Conservation (phyloP, 2,797 vertebrate genomes). For the Pachyuromys duprasi region DNA sequence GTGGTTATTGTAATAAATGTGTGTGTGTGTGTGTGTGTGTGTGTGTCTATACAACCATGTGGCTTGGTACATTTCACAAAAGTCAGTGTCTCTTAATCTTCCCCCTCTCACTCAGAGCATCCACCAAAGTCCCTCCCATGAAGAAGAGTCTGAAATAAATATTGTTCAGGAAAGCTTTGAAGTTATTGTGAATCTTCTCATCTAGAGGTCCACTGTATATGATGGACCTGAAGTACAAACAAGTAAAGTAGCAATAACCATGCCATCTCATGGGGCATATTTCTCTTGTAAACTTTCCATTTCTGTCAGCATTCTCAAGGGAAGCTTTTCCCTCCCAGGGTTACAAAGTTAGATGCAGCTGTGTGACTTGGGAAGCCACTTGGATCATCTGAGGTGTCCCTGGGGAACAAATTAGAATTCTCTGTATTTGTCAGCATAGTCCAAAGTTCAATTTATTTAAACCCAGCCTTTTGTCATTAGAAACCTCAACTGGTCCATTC, state of each 20-base stretch:
- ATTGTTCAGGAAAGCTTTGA: neutral
- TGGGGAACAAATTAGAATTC: conserved; percentile 46
- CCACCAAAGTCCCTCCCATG: neutral
- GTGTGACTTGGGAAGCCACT: neutral
- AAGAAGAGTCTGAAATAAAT: neutral
- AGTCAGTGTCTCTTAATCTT: neutral
- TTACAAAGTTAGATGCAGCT: neutral
- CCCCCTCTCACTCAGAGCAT: neutral
- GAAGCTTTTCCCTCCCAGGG: neutral
- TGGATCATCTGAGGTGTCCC: neutral
- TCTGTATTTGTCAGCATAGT: neutral
- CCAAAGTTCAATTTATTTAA: conserved; percentile 26
- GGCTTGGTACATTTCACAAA: neutral
- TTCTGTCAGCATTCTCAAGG: conserved; percentile 3
- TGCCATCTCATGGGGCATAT: neutral
- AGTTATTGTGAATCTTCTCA: neutral
- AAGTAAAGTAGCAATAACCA: neutral
- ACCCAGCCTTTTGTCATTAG: neutral
- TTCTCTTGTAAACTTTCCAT: neutral
- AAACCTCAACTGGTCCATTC: neutral
- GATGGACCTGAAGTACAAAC: neutral
- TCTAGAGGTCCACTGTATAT: neutral
- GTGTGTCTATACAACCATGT: neutral
- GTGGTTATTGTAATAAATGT: neutral
- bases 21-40: fast-evolving